Conservation (phyloP, 2,797 vertebrate species). For the Poliocrania exsul region DNA sequence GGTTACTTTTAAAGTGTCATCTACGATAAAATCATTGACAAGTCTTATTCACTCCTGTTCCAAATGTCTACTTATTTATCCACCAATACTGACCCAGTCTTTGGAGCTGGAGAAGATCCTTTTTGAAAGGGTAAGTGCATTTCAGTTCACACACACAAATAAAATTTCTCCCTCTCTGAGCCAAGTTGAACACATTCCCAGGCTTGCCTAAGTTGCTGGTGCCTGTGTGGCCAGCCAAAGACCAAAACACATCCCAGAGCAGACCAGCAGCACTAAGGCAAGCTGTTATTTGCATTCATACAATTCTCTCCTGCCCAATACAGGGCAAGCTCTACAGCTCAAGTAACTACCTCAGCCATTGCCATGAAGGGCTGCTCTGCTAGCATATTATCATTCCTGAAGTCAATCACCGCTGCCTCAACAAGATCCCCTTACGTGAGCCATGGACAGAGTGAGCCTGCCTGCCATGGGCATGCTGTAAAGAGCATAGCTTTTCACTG, state of each 20-base stretch:
- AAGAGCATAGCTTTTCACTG: background rate
- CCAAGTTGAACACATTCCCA: background rate
- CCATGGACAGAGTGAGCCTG: fast-evolving
- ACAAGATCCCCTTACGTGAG: background rate
- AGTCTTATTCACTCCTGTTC: background rate
- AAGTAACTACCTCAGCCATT: background rate
- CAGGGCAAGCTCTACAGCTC: background rate
- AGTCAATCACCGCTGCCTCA: background rate
- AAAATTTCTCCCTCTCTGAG: background rate
- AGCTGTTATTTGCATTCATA: background rate
- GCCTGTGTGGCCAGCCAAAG: background rate
- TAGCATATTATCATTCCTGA: background rate
- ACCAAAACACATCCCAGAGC: background rate
- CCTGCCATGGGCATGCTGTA: fast-evolving
- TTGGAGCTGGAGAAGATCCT: background rate
- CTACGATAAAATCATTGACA: background rate
- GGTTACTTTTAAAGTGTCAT: fast-evolving
- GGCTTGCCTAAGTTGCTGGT: background rate
- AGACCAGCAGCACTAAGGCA: background rate
- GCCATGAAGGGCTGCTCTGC: background rate
- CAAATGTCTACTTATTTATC: background rate
- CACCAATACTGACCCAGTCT: background rate
- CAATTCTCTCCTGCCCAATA: background rate
- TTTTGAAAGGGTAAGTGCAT: background rate
- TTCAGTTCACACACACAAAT: background rate